Base-by-base conservation (phyloP, 2,888 invertebrate species). In the Danaus chrysippus region DNA sequence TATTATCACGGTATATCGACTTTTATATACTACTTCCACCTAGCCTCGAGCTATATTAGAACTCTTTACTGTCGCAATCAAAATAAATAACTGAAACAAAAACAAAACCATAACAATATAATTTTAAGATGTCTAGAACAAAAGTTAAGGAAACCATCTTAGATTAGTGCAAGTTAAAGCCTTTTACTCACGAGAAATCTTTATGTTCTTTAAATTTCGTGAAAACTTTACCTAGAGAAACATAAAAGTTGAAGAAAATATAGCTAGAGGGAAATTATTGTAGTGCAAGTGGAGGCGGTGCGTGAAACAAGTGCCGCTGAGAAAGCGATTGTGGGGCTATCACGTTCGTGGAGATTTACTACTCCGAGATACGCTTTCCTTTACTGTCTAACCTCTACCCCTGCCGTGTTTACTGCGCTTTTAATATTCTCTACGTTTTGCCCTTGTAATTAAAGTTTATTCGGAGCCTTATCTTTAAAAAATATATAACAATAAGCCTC, bases 251-350 rank as follows among this genome's bases (percentile, higher is more conserved):
- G 57, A 61, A 65, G 66, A 68, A 64, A 62, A 67, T 64, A 67
- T 57, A 59, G 63, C 56, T 59, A 56, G 63, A 68, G 68, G 69
- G 68, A 70, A 77, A 76, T 75, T 79, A 75, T 78, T 76, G 69
- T 73, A 75, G 74, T 71, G 73, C 76, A 81, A 77, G 75, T 70
- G 76, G 78, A 81, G 78, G 76, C 82, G 83, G 76, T 80, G 83
- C 83, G 80, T 84, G 81, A 82, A 84, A 84, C 80, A 81, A 84
- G 80, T 80, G 82, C 73, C 75, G 42, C 58, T 60, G 55, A 34
- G 62, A 58, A 57, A 65, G 57, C 57, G 59, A 62, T 61, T 59
- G 61, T 58, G 56, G 56, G 42, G 52, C 52, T 58, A 56, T 57
- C 55, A 58, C 58, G 53, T 59, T 62, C 54, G 57, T 56, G 54